phyloP scores from a whole-genome alignment of 92 coral and sea anemone species.

The Parazoanthus swiftii region DNA sequence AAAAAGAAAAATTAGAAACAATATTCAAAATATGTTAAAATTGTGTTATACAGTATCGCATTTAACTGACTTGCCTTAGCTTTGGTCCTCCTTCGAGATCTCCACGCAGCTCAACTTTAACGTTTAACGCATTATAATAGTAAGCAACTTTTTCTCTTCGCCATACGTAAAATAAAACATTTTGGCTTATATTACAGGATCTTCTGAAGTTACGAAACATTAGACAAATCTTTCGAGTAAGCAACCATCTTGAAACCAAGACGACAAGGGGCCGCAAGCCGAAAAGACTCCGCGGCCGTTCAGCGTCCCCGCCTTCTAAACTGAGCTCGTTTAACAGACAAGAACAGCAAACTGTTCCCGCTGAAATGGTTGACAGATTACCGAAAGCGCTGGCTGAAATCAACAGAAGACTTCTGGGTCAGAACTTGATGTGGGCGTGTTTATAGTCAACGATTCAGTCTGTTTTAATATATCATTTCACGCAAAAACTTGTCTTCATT shows the following conservation, averaged over 20 bases:
- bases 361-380: conserved; percentile 27
- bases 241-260: neutral
- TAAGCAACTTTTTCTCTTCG: neutral
- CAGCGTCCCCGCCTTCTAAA: conserved; percentile 17
- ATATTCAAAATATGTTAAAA: too few relatives aligned
- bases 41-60: too few relatives aligned
- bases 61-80: too few relatives aligned
- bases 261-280: conserved; percentile 8
- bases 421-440: conserved; percentile 29
- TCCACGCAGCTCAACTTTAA: neutral
- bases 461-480: too few relatives aligned
- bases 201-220: neutral
- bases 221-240: conserved; percentile 3
- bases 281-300: conserved; percentile 1
- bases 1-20: too few relatives aligned
- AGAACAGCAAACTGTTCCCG: neutral
- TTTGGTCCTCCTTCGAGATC: too few relatives aligned
- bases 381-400: conserved; percentile 23
- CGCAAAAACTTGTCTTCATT: too few relatives aligned
- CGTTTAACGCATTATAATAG: neutral
- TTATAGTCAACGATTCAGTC: neutral
- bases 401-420: conserved; percentile 34
- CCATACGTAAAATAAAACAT: neutral
- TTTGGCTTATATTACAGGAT: neutral
- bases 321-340: neutral